Percentiles rank a stretch among this genome's conserved stretches.
Evolutionary conservation across 2,888 invertebrate genomes (phyloP).

Genomic region (Schrankia costaestrigalis): DNA sequence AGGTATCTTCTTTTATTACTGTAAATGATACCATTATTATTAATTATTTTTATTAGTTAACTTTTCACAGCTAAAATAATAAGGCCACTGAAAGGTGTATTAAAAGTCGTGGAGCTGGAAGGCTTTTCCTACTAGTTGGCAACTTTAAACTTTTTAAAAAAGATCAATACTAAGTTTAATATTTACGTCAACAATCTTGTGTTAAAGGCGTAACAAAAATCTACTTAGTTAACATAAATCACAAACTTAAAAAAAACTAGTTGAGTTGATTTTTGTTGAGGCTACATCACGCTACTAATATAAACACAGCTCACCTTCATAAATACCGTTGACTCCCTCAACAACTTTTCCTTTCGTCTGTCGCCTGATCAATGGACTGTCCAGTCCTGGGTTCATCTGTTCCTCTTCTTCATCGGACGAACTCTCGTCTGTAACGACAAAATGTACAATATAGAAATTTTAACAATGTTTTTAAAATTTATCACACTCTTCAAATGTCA

Average conservation of each 20-base stretch:
- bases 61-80: neutral
- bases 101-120: too few species aligned
- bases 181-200: too few species aligned
- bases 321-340: constrained; percentile 73
- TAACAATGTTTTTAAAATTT: neutral
- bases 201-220: too few species aligned
- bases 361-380: constrained; percentile 56
- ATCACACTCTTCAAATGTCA: constrained; percentile 13
- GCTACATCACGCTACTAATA: too few species aligned
- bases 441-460: constrained; percentile 11
- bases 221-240: too few species aligned
- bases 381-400: constrained; percentile 42
- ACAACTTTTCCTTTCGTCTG: constrained; percentile 62
- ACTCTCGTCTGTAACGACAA: constrained; percentile 60
- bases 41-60: neutral
- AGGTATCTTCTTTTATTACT: constrained; percentile 62
- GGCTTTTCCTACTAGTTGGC: too few species aligned
- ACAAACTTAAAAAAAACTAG: too few species aligned
- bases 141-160: too few species aligned
- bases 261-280: too few species aligned
- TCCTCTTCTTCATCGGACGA: constrained; percentile 67
- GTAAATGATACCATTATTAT: constrained; percentile 18
- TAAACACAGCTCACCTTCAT: constrained; percentile 55
- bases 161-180: too few species aligned
- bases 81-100: too few species aligned